Evolutionary conservation across 2,113 vertebrate genomes (phyloP), one percentile per base, ranked within the genome.

Genomic region (Haplochromis burtoni): DNA sequence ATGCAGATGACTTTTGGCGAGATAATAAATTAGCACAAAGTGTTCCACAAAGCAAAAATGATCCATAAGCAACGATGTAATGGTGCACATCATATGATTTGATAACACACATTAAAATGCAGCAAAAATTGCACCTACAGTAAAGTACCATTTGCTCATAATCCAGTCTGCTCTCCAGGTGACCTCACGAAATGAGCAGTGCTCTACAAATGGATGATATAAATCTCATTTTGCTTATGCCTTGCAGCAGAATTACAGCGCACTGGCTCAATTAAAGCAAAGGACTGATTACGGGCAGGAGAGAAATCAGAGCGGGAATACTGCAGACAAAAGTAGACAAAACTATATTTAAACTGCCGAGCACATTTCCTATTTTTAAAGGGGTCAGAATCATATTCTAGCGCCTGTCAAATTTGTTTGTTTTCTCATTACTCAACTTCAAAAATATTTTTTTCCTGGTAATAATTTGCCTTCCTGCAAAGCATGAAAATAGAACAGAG

Each of bases 401-500:
- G 63, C 66, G 38, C 54, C 79, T 93, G 89, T 92, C 88, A 91
- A 84, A 90, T 88, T 6, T 89, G 78, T 86, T 89, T 91, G 63
- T 93, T 90, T 90, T 92, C 71, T 94, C 91, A 92, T 92, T 90
- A 73, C 54, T 92, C 82, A 87, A 80, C 86, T 89, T 90, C 66
- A 87, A 26, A 91, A 71, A 73, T 83, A n/a, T 54, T 49, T 63
- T 85, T 66, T 26, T 82, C 59, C 54, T 45, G 9, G 26, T 81
- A 86, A 88, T 92, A 80, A 90, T 92, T 93, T 78, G 31, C 14
- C 73, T 86, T 13, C 14, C 49, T 86, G 73, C 13, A 79, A 92
- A 89, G 87, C 61, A 38, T 90, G 40, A 63, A 95, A 95, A 94
- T 94, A 95, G 93, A 95, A 92, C 89, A 87, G 81, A 93, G 76